Evolutionary conservation across 1,140 invertebrate genomes (phyloP), one percentile per base, ranked within the genome.

Genomic region (Tetramorium parvispinum): DNA sequence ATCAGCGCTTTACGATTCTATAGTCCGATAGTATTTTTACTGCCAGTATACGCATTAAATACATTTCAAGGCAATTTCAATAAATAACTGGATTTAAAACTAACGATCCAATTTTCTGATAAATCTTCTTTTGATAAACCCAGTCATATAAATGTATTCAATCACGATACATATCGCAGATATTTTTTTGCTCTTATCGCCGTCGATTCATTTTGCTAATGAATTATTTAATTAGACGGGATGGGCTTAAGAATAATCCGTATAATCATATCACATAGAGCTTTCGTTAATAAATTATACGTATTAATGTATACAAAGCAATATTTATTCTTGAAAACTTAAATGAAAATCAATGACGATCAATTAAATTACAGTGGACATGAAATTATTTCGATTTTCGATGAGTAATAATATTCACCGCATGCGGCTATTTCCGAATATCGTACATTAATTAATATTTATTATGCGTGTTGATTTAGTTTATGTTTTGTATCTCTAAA

Each of bases 41-140:
- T 59, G 53, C 55, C 18, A 21, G 65, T 73, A 24, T 7, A 82
- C 24, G 37, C 27, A 83, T 83, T 83, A 83, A 73, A 75, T 83
- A 24, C 24, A 61, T 73, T 73, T 51, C 11, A 73, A 75, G 24
- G 40, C 68, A 61, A 83, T 75, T 61, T 83, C 53, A 75, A 75
- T 75, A 75, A 83, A 83, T 83, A 83, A 83, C 24, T 61, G 13
- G 24, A 73, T 83, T 59, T 75, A 71, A 59, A 75, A 43, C n/a
- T 75, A 75, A 61, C 79, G 51, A 73, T 83, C 13, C 68, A 61
- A 61, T 83, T 75, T 83, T 59, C 68, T 83, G 40, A 73, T 73
- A 83, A 83, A 59, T 73, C 68, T 49, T 63, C 27, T 59, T 59
- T 8, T 40, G 32, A 53, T 81, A 13, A n/a, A 73, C 13, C 13